phyloP scores from a whole-genome alignment of 2,888 invertebrate species.

The Agrypnus murinus region DNA sequence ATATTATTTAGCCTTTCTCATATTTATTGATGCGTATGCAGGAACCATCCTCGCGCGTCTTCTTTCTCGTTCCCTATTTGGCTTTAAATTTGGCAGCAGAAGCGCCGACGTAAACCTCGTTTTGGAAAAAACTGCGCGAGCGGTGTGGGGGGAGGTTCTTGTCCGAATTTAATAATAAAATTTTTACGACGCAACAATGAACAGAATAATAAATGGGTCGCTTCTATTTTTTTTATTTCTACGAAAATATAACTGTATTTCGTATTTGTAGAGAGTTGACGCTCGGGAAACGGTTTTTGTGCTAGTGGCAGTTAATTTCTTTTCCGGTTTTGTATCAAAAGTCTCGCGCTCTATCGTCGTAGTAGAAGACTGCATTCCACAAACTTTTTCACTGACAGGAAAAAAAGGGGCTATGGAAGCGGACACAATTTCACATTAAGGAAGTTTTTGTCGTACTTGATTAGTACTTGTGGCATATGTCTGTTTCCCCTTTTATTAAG shows the following conservation, averaged over 20 bases:
- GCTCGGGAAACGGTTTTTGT: conserved; percentile 36
- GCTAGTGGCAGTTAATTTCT: conserved; percentile 42
- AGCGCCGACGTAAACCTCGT: conserved; percentile 5
- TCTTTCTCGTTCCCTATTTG: conserved; percentile 7
- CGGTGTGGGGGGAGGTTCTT: background rate
- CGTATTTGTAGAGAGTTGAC: conserved; percentile 32
- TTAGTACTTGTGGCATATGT: conserved; percentile 47
- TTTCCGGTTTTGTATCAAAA: conserved; percentile 41
- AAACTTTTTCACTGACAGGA: conserved; percentile 31
- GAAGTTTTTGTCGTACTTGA: conserved; percentile 44
- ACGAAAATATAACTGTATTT: conserved; percentile 36
- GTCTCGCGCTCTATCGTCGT: conserved; percentile 27
- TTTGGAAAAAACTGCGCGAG: no score
- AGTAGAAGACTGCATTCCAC: conserved; percentile 21
- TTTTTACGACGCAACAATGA: conserved; percentile 20
- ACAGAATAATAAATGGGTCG: conserved; percentile 30
- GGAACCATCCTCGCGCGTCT: conserved; percentile 3
- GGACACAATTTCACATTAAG: conserved; percentile 44
- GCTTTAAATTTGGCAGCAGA: conserved; percentile 12
- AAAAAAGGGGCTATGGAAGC: conserved; percentile 33
- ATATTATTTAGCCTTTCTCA: conserved; percentile 55
- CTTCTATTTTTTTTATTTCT: conserved; percentile 36
- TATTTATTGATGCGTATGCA: conserved; percentile 46
- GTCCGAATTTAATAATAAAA: conserved; percentile 26
- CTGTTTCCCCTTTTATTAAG: conserved; percentile 41